phyloP scores from a whole-genome alignment of 2,888 invertebrate species.

The Artemia sinica region DNA sequence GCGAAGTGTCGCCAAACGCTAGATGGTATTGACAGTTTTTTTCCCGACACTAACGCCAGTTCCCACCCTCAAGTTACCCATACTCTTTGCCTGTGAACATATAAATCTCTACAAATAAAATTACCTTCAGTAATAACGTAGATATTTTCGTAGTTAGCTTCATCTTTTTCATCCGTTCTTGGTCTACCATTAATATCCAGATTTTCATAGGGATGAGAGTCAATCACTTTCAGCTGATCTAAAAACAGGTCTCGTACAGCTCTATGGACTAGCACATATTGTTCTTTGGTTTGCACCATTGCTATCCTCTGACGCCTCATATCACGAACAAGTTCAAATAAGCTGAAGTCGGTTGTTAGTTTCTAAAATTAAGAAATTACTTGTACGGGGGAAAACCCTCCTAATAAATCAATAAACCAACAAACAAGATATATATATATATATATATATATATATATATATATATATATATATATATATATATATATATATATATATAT shows the following conservation, averaged over 20 bases:
- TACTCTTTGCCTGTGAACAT: too few species aligned
- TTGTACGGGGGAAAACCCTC: too few species aligned
- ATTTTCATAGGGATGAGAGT: constrained; percentile 39
- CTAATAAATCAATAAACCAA: too few species aligned
- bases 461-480: constrained; percentile 18
- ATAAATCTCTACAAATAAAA: too few species aligned
- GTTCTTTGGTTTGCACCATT: constrained; percentile 39
- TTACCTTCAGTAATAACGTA: not conserved
- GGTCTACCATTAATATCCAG: constrained; percentile 34
- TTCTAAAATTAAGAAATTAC: constrained; percentile 30
- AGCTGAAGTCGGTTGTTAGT: constrained; percentile 35
- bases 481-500: too few species aligned
- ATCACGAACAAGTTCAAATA: constrained; percentile 36
- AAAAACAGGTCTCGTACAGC: constrained; percentile 38
- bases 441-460: constrained; percentile 6
- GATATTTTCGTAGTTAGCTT: not conserved
- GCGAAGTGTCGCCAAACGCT: too few species aligned
- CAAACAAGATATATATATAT: too few species aligned
- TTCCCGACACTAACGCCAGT: too few species aligned
- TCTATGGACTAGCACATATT: constrained; percentile 39
- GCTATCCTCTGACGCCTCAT: constrained; percentile 40
- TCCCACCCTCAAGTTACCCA: too few species aligned
- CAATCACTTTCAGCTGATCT: constrained; percentile 37
- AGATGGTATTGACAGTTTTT: too few species aligned
- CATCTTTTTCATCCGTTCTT: constrained; percentile 26